These are phyloP conservation scores for Proterorhinus semilunaris DNA, from an alignment of 2,113 vertebrate species.

Conservation along the genomic window DNA sequence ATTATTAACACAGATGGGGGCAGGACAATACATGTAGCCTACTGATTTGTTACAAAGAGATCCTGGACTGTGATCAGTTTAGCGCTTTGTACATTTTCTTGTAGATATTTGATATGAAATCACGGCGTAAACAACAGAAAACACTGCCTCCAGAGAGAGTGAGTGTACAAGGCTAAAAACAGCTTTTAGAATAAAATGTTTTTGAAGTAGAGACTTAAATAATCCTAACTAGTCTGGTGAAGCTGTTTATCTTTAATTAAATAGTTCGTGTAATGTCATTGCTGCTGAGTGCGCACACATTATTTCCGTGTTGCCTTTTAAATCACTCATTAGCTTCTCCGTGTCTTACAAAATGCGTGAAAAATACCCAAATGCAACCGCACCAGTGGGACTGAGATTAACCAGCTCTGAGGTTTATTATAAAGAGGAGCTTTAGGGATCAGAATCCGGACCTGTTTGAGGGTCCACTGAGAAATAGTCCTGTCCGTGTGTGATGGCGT, in stretches of 20 bases:
- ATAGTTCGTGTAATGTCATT: not conserved
- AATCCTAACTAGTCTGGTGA: no score
- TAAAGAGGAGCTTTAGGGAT: slow-evolving; percentile 20
- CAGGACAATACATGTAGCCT: no score
- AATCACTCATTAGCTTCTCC: not conserved
- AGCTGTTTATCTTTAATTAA: not conserved
- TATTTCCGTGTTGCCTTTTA: not conserved
- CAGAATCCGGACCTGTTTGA: slow-evolving; percentile 79
- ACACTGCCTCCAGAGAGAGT: no score
- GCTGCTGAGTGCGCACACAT: not conserved
- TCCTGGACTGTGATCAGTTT: no score
- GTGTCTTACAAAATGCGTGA: not conserved
- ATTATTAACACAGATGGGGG: no score
- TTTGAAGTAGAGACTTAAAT: no score
- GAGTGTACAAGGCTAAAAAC: no score
- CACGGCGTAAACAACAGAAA: no score
- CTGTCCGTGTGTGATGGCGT: slow-evolving; percentile 85
- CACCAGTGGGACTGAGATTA: slow-evolving; percentile 24
- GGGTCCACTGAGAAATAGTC: slow-evolving; percentile 90
- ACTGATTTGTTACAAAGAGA: no score
- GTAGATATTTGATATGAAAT: no score
- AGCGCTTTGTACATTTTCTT: no score
- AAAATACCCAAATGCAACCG: slow-evolving; percentile 6
- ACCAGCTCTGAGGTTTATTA: slow-evolving; percentile 7
- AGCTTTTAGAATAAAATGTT: no score